phyloP scores from a whole-genome alignment of 2,797 vertebrate species.

The Myotis myotis region DNA sequence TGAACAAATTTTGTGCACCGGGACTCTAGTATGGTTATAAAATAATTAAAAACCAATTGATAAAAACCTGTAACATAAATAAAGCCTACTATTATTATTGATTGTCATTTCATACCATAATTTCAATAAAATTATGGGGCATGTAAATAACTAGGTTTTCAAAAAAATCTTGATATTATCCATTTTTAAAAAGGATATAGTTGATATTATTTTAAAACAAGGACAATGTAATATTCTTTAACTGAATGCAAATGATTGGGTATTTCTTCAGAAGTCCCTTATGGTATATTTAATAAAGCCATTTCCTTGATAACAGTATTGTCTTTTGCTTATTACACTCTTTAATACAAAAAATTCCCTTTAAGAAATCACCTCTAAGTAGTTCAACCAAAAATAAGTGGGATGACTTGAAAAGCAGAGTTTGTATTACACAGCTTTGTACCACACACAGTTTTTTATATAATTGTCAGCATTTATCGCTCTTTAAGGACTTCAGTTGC shows the following conservation, averaged over 20 bases:
- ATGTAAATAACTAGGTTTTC: not conserved
- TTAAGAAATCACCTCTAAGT: not conserved
- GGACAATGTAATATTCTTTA: not conserved
- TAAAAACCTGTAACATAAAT: not conserved
- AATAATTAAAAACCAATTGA: not conserved
- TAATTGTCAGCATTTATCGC: not conserved
- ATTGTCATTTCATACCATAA: not conserved
- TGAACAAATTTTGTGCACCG: too few species aligned
- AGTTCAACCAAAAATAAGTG: not conserved
- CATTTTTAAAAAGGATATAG: not conserved
- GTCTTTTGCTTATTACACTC: not conserved
- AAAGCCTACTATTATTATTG: not conserved
- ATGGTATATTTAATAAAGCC: not conserved
- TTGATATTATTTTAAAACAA: not conserved
- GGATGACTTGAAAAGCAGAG: not conserved
- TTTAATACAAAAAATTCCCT: constrained; percentile 14
- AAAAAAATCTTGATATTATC: not conserved
- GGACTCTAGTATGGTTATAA: not conserved
- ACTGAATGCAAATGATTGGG: not conserved
- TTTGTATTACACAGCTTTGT: not conserved
- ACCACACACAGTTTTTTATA: not conserved
- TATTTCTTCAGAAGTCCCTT: not conserved
- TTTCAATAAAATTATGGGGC: not conserved
- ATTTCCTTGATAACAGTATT: not conserved
- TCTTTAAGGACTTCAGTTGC: not conserved